Evolutionary conservation across 2,113 vertebrate species (phyloP).

Genomic region (Leuciscus idus): DNA sequence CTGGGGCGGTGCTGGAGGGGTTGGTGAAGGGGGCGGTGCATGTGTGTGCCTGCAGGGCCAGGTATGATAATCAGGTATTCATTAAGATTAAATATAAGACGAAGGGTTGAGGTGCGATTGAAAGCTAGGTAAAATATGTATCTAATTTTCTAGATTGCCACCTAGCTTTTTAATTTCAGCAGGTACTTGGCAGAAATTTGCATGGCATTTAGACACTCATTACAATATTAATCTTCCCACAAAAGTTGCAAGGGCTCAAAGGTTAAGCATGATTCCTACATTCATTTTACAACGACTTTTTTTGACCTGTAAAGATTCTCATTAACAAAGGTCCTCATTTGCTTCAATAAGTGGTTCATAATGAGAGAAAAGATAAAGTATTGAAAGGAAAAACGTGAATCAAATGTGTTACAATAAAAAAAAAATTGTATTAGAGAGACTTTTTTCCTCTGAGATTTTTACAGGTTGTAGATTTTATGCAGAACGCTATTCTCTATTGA

Average conservation of each 20-base stretch:
- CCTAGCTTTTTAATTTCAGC: slow-evolving; percentile 63
- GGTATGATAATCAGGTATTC: slow-evolving; percentile 58
- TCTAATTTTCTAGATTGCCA: slow-evolving; percentile 61
- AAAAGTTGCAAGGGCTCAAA: slow-evolving; percentile 57
- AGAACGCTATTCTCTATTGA: neutral
- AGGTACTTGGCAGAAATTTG: slow-evolving; percentile 61
- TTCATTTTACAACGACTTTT: slow-evolving; percentile 58
- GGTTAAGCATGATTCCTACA: slow-evolving; percentile 65
- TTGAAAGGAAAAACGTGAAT: neutral
- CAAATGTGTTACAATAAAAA: neutral
- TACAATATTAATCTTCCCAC: slow-evolving; percentile 65
- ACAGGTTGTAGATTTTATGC: neutral
- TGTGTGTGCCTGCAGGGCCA: slow-evolving; percentile 46
- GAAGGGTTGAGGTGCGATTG: slow-evolving; percentile 49
- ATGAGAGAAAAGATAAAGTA: slow-evolving; percentile 7
- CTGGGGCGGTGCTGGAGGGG: slow-evolving; percentile 32
- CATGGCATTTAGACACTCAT: slow-evolving; percentile 65
- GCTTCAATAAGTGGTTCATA: slow-evolving; percentile 41
- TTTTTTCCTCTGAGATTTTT: neutral
- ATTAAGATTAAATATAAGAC: slow-evolving; percentile 60
- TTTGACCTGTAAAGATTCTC: slow-evolving; percentile 43
- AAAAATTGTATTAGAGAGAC: neutral
- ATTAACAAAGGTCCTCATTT: slow-evolving; percentile 50
- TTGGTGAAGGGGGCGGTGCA: slow-evolving; percentile 30
- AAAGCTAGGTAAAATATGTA: slow-evolving; percentile 61